Base-by-base conservation (phyloP, 2,113 vertebrate genomes). In the Bos javanicus region DNA sequence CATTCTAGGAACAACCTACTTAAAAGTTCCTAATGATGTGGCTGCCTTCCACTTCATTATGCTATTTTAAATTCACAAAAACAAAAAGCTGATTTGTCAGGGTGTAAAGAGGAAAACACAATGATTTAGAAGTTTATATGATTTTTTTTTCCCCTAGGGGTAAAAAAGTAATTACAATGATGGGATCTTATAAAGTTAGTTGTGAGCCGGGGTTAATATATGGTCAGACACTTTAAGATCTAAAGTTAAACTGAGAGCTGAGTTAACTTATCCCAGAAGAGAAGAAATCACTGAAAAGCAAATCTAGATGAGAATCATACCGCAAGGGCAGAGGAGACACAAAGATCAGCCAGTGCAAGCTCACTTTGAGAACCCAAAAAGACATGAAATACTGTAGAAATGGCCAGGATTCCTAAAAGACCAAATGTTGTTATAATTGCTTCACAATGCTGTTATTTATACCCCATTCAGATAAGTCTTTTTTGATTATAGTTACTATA, bases 331-430 rank as follows among this genome's bases (percentile, higher is more conserved):
- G 26, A 84, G 17, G 11, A 8, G 1, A 10, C 25, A 10, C 25
- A 14, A 54, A 62, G 3, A n/a, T 25, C 13, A 15, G 15, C 17
- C 13, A 83, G 17, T 39, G 36, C 93, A 7, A n/a, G 6, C 5
- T 64, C 25, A n/a, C 43, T 56, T 1, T 28, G 13, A 60, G 39
- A 14, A 83, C 23, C 26, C 2, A 4, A 57, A 52, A 85, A 54
- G 26, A 80, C 33, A 67, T 4, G 6, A 26, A 17, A 67, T 7
- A 9, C 14, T 5, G 1, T 3, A 19, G 17, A 52, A 52, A 33
- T 21, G 21, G 3, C 15, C 0, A 0, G 8, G 19, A 4, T 33
- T 19, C 9, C 17, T 19, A 56, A 56, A 39, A 30, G 9, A 46
- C 6, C 3, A 84, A 21, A 16, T 43, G 12, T 19, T 15, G 21